Evolutionary conservation across 1,140 invertebrate genomes (phyloP), one percentile per base, ranked within the genome.

Genomic region (Medauroidea extradentata): DNA sequence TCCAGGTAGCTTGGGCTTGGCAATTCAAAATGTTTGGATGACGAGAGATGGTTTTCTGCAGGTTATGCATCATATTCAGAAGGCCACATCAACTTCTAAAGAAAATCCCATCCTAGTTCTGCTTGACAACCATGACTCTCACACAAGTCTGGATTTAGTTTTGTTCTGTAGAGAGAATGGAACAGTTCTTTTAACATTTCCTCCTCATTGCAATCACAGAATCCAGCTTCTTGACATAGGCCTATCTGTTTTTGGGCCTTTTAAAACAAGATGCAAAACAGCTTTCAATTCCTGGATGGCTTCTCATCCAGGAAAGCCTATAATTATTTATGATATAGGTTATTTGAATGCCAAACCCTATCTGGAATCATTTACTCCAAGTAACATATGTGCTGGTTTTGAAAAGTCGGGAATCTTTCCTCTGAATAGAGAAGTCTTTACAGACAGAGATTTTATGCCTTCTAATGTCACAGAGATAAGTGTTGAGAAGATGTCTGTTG

Each of bases 211-310:
- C 42, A 65, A 53, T 19, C 69, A 76, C 43, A 73, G 71, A 59
- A 61, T 78, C 2, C 75, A 79, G 58, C 75, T 73, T 11, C 59
- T 78, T 3, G 74, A 76, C 63, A 21, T 19, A 24, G 66, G n/a
- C n/a, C n/a, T n/a, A n/a, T n/a, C 68, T 16, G 67, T 76, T 24
- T 72, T 61, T 65, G 67, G 65, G 1, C 68, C 71, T 23, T 73
- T 76, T 11, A 76, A 76, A 52, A 57, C 14, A 1, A 59, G 58
- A 70, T 72, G 73, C 63, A 83, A 83, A 78, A 59, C 78, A 79
- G 56, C 64, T 13, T 21, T 16, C 19, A 25, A 52, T 29, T 44
- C 55, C 21, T 74, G 68, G 68, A 60, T 75, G 59, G 21, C 29
- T 27, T 24, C 13, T 21, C 61, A 73, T 56, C 65, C 67, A 18